These are phyloP conservation scores for Panagrolaimus sp. DNA, from an alignment of 1,140 invertebrate genomes.

Conservation along the genomic window DNA sequence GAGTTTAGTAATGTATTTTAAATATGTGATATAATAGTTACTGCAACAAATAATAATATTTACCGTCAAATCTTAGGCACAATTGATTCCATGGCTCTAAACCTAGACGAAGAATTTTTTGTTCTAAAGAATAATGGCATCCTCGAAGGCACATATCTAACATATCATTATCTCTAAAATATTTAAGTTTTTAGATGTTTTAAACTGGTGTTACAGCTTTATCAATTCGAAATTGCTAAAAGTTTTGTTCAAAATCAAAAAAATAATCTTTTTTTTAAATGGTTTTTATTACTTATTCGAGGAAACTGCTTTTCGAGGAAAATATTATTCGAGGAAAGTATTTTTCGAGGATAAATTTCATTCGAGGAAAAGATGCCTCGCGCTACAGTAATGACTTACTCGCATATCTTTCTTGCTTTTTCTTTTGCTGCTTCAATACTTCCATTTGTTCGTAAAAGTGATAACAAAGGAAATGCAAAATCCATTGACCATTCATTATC, in stretches of 20 bases:
- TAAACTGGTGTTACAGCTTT: no score
- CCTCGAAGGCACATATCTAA: conserved; percentile 15
- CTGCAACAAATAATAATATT: neutral
- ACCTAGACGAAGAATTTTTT: conserved; percentile 19
- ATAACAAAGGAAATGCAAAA: conserved; percentile 26
- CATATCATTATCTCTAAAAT: conserved; percentile 19
- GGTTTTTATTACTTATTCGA: no score
- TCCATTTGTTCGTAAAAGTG: conserved; percentile 22
- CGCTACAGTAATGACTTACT: neutral
- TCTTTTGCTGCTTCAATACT: conserved; percentile 28
- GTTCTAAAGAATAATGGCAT: conserved; percentile 20
- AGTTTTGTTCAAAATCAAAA: no score
- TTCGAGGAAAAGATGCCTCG: no score
- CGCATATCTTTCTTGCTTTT: conserved; percentile 9
- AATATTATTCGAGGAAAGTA: no score
- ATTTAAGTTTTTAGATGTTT: neutral
- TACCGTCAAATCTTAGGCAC: conserved; percentile 8
- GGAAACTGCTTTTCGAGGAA: no score
- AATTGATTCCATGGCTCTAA: conserved; percentile 24
- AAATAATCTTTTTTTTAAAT: no score
- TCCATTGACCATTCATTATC: conserved; percentile 33
- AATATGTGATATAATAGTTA: neutral
- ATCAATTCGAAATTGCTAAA: no score
- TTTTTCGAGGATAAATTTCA: no score
- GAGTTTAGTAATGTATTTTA: no score